Conservation (phyloP, 2,888 invertebrate genomes). For the Temnothorax ravouxi region DNA sequence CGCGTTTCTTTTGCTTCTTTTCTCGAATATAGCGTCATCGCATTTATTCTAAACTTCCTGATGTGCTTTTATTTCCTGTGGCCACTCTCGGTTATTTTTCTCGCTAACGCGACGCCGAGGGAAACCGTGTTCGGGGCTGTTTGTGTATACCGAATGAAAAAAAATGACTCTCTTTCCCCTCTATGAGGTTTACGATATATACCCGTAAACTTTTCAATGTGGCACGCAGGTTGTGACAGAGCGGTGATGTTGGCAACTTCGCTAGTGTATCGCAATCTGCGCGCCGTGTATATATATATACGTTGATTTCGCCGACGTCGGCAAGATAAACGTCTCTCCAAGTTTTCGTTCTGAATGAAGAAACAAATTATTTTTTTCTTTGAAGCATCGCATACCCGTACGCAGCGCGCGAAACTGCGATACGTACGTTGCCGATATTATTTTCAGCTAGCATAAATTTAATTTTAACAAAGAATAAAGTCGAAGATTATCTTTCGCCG, state of each 20-base stretch:
- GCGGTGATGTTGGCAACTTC: slow-evolving; percentile 2
- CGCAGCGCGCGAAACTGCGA: not conserved
- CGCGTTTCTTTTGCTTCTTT: slow-evolving; percentile 61
- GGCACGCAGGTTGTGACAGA: not conserved
- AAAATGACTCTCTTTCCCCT: not conserved
- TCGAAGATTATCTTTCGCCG: slow-evolving; percentile 6
- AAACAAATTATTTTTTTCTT: slow-evolving; percentile 4
- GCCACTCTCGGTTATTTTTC: not conserved
- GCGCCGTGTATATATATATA: too few species aligned
- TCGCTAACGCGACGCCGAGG: not conserved
- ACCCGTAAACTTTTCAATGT: not conserved
- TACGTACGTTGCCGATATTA: not conserved
- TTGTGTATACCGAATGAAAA: slow-evolving; percentile 9
- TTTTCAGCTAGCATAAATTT: slow-evolving; percentile 10
- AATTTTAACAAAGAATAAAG: slow-evolving; percentile 6
- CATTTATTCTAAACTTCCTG: not conserved
- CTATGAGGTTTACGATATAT: not conserved
- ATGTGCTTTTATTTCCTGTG: slow-evolving; percentile 17
- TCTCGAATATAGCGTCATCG: slow-evolving; percentile 5
- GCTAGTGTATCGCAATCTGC: slow-evolving; percentile 3
- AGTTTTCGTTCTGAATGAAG: slow-evolving; percentile 7
- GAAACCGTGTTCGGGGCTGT: not conserved
- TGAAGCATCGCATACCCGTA: slow-evolving; percentile 1
- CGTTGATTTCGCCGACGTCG: not conserved
- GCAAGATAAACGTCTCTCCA: not conserved